A percentile compares a stretch with the other conserved stretches of the same genome.
These are phyloP conservation scores for Zaprionus camerounensis DNA, from an alignment of 1,140 invertebrate species.

Conservation along the genomic window DNA sequence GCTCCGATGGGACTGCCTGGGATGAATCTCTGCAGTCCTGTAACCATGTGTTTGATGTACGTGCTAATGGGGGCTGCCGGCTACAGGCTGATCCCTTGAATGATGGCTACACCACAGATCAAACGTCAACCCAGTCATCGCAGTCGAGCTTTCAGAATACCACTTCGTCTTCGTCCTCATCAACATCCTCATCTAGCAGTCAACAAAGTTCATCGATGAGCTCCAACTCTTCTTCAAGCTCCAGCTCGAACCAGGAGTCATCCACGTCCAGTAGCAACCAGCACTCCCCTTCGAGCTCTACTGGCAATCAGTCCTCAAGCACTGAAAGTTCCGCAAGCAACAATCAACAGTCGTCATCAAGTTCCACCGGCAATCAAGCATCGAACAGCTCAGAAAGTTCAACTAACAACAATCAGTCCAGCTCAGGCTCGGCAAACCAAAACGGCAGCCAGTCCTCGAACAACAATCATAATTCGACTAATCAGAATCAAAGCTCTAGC, in stretches of 20 bases:
- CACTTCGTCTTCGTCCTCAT: constrained; percentile 79
- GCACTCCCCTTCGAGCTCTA: constrained; percentile 32
- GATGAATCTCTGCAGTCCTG: constrained; percentile 88
- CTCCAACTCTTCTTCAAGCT: constrained; percentile 46
- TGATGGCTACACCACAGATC: constrained; percentile 75
- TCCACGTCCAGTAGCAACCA: constrained; percentile 44
- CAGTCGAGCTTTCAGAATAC: constrained; percentile 82
- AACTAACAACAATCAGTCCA: constrained; percentile 22
- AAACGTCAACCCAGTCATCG: constrained; percentile 69
- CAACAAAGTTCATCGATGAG: constrained; percentile 62
- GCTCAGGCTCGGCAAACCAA: constrained; percentile 15
- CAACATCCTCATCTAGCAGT: constrained; percentile 54
- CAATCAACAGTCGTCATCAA: constrained; percentile 39
- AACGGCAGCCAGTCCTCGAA: constrained; percentile 41
- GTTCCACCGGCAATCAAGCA: constrained; percentile 36
- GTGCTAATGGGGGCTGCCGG: constrained; percentile 81
- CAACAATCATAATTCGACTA: constrained; percentile 24
- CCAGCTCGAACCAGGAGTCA: constrained; percentile 50
- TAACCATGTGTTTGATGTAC: constrained; percentile 88
- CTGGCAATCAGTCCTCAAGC: constrained; percentile 29
- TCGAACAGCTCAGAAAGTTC: constrained; percentile 11
- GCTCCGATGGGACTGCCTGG: constrained; percentile 90
- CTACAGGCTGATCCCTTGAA: constrained; percentile 77
- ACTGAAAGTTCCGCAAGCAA: constrained; percentile 23
- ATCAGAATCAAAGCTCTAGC: constrained; percentile 33